Conservation (phyloP, 2,113 vertebrate species). For the Oplegnathus fasciatus region DNA sequence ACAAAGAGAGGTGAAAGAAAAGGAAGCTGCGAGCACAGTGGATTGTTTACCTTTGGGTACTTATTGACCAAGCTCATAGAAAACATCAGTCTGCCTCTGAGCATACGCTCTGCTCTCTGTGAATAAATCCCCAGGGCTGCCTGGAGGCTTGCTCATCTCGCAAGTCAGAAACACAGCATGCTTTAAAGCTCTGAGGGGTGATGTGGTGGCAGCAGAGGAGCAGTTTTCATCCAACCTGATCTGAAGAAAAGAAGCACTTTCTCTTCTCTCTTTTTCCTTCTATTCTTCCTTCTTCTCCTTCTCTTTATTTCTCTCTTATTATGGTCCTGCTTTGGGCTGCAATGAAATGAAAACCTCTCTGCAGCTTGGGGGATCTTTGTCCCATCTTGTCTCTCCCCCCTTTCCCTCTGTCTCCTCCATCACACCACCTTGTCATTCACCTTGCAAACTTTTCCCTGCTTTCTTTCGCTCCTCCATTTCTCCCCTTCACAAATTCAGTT, state of each 20-base stretch:
- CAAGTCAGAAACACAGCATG: conserved; percentile 3
- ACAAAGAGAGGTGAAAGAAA: conserved; percentile 24
- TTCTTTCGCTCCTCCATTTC: neutral
- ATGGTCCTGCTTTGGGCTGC: neutral
- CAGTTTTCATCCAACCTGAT: conserved; percentile 13
- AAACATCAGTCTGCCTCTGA: conserved; percentile 25
- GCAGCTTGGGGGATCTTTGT: neutral
- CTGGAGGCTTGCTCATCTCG: neutral
- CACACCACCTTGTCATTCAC: neutral
- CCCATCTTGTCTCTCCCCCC: neutral
- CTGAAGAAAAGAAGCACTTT: conserved; percentile 27
- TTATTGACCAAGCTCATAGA: conserved; percentile 26
- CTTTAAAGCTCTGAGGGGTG: neutral
- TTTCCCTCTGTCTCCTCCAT: neutral
- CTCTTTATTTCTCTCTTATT: neutral
- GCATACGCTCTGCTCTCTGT: neutral
- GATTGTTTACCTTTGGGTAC: conserved; percentile 38
- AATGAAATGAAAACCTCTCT: neutral
- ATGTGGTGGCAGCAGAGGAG: neutral
- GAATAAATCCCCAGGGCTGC: conserved; percentile 16
- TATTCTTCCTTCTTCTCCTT: neutral
- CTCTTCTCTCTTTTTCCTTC: neutral
- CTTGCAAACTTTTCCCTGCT: neutral
- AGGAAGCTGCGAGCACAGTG: conserved; percentile 1
- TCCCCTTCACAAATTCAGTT: neutral